Evolutionary conservation across 2,113 vertebrate genomes (phyloP), one percentile per base, ranked within the genome.

Genomic region (Rhipidura dahli): DNA sequence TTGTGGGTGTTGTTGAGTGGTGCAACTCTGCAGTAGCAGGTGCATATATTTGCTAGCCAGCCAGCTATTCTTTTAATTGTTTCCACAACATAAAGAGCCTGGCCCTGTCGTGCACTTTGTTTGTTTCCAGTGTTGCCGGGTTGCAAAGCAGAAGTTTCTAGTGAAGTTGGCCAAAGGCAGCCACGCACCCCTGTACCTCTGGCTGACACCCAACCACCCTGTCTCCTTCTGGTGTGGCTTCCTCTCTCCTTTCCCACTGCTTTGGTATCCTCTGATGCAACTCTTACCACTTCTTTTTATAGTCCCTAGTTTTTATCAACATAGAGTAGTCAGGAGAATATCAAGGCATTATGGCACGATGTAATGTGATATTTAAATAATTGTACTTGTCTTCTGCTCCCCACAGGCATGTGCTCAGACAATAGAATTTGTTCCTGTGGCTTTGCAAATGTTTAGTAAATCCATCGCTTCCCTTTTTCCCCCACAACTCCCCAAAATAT

Each of bases 401-500:
- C 44, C 63, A 61, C 42, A 66, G 71, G 72, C 69, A 40, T 3
- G 12, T 11, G 11, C 49, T 80, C 79, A 89, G 64, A 88, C 60
- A 92, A 71, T 12, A 78, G 39, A 66, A 49, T 63, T 83, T 75
- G 40, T 60, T 60, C 37, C 33, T 10, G 21, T 19, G 8, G n/a
- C 64, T 83, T 73, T 44, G 44, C n/a, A 93, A 91, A 47, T 21
- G 57, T 19, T 65, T 61, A 42, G 21, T 50, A 73, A 91, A 72
- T 26, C 47, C 6, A 2, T 76, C 0, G 0, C 37, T 86, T 49
- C 28, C 12, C 24, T 19, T 51, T 59, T 45, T 23, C 8, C 40
- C 17, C 17, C 35, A 9, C 22, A 72, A 14, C 11, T 70, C 42
- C 44, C 51, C 31, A 79, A 45, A 69, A 90, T 39, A 51, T 7